A percentile compares a stretch with the other conserved stretches of the same genome.
These are phyloP conservation scores for Melanocharis versteri DNA, from an alignment of 2,113 vertebrate species.

Conservation along the genomic window DNA sequence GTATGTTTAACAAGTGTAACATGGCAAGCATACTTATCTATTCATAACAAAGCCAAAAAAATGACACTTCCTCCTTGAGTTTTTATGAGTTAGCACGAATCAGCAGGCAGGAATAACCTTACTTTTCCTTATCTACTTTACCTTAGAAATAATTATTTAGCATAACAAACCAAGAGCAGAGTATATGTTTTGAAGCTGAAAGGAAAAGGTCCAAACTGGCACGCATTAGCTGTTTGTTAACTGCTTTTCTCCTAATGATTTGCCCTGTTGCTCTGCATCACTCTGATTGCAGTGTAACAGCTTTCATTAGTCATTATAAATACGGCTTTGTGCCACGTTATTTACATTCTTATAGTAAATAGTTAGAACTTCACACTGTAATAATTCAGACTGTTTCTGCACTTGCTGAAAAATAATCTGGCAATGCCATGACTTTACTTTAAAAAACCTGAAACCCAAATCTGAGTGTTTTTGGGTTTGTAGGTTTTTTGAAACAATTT, in stretches of 20 bases:
- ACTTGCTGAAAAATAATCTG: slow-evolving; percentile 54
- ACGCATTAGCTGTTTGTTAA: slow-evolving; percentile 67
- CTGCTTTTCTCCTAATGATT: slow-evolving; percentile 73
- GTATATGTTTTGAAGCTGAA: slow-evolving; percentile 35
- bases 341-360: slow-evolving; percentile 76
- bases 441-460: slow-evolving; percentile 10
- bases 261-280: slow-evolving; percentile 73
- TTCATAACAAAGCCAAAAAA: slow-evolving; percentile 48
- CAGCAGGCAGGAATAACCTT: slow-evolving; percentile 13
- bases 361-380: slow-evolving; percentile 67
- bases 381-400: slow-evolving; percentile 52
- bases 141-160: slow-evolving; percentile 53
- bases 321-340: slow-evolving; percentile 67
- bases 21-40: slow-evolving; percentile 58
- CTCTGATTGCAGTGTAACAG: slow-evolving; percentile 70
- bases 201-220: slow-evolving; percentile 59
- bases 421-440: slow-evolving; percentile 41
- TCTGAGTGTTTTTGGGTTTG: background rate
- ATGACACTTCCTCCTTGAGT: background rate
- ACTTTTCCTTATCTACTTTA: background rate
- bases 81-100: slow-evolving; percentile 42
- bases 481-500: background rate
- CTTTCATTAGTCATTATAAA: slow-evolving; percentile 77
- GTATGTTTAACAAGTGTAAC: slow-evolving; percentile 57
- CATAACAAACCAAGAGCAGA: slow-evolving; percentile 44